Evolutionary conservation across 2,888 invertebrate species (phyloP).

Genomic region (Caenorhabditis drosophilae): DNA sequence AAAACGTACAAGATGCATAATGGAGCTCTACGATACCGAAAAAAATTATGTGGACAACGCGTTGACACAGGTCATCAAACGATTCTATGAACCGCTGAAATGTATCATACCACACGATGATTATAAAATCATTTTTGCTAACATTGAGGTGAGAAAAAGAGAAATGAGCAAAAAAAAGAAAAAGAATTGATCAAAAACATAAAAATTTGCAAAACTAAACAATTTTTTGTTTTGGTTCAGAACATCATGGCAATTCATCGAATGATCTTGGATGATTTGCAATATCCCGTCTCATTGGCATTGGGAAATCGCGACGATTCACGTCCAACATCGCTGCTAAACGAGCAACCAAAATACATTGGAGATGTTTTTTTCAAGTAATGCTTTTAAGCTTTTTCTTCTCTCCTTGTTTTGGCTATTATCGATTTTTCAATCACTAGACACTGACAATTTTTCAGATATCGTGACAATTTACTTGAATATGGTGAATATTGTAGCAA

Average conservation of each 20-base stretch:
- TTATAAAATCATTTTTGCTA: slow-evolving; percentile 83
- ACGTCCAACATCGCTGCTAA: slow-evolving; percentile 29
- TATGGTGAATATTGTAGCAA: slow-evolving; percentile 97
- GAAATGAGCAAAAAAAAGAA: too few relatives aligned
- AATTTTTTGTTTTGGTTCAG: too few relatives aligned
- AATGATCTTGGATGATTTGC: slow-evolving; percentile 46
- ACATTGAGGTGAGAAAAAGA: slow-evolving; percentile 83
- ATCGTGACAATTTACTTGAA: slow-evolving; percentile 86
- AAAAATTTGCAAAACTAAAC: too few relatives aligned
- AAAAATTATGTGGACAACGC: slow-evolving; percentile 90
- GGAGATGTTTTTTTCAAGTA: slow-evolving; percentile 82
- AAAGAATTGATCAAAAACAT: too few relatives aligned
- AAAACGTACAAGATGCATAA: slow-evolving; percentile 82
- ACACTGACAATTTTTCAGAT: slow-evolving; percentile 73
- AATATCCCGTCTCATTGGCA: slow-evolving; percentile 47
- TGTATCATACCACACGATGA: slow-evolving; percentile 80
- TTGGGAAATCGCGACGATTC: slow-evolving; percentile 16
- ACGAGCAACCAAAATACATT: slow-evolving; percentile 69
- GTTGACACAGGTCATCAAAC: slow-evolving; percentile 73
- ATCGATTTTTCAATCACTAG: too few relatives aligned
- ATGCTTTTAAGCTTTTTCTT: slow-evolving; percentile 8
- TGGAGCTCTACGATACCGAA: slow-evolving; percentile 92
- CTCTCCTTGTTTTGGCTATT: too few relatives aligned
- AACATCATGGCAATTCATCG: slow-evolving; percentile 45
- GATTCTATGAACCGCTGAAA: slow-evolving; percentile 73